phyloP scores from a whole-genome alignment of 2,113 vertebrate species.

The Tetrao urogallus region DNA sequence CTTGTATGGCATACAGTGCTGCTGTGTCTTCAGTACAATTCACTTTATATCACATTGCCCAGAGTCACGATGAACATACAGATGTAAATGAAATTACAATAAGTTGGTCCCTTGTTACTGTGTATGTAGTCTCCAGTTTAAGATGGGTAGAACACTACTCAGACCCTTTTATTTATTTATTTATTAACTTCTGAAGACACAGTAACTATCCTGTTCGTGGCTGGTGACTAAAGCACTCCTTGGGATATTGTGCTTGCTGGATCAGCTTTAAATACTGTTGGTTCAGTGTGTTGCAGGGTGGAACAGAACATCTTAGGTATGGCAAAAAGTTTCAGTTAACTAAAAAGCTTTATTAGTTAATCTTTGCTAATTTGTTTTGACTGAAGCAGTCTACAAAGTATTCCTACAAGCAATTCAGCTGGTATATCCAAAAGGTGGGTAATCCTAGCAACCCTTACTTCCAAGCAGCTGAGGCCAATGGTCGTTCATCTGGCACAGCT shows the following conservation, averaged over 20 bases:
- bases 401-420: background rate
- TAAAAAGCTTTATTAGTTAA: background rate
- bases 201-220: background rate
- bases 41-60: background rate
- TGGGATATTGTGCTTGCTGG: background rate
- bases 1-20: background rate
- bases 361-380: background rate
- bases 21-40: background rate
- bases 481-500: background rate
- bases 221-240: background rate
- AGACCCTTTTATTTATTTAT: background rate
- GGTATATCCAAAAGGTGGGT: background rate
- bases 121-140: background rate
- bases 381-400: background rate
- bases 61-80: background rate
- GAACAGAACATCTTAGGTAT: background rate
- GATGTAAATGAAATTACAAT: background rate
- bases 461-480: background rate
- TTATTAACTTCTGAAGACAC: background rate
- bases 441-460: background rate
- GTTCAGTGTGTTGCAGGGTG: fast-evolving
- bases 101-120: background rate
- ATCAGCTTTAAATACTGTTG: background rate
- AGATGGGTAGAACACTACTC: background rate
- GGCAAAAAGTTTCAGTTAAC: background rate